Percentiles rank a stretch among this genome's conserved stretches.
These are phyloP conservation scores for Philereme vetulata DNA, from an alignment of 2,888 invertebrate genomes.

Conservation along the genomic window DNA sequence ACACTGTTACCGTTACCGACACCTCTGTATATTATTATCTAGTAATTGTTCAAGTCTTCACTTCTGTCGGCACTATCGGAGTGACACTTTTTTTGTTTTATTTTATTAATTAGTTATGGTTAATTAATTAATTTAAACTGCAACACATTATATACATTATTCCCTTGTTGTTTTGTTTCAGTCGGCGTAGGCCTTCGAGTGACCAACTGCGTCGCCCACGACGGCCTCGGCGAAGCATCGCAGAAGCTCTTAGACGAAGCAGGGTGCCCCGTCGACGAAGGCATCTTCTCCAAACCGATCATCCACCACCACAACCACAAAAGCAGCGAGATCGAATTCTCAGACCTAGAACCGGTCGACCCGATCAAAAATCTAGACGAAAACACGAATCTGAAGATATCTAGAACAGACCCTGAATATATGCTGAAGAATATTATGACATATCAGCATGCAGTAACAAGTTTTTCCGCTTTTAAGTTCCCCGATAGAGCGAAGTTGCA, in stretches of 20 bases:
- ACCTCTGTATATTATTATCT: too few species aligned
- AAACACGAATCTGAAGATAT: slow-evolving; percentile 55
- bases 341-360: slow-evolving; percentile 65
- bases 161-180: slow-evolving; percentile 52
- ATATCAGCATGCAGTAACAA: slow-evolving; percentile 81
- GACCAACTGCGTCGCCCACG: slow-evolving; percentile 90
- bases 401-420: slow-evolving; percentile 66
- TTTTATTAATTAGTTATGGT: too few species aligned
- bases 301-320: slow-evolving; percentile 69
- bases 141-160: too few species aligned
- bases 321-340: slow-evolving; percentile 67
- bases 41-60: too few species aligned
- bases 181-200: slow-evolving; percentile 89
- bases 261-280: slow-evolving; percentile 90
- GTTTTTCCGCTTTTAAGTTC: slow-evolving; percentile 92
- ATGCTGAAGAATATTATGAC: slow-evolving; percentile 78
- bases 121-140: too few species aligned
- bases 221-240: slow-evolving; percentile 89
- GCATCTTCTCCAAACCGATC: slow-evolving; percentile 83
- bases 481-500: slow-evolving; percentile 91
- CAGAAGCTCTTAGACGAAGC: slow-evolving; percentile 89
- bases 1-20: too few species aligned
- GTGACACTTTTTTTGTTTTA: not conserved
- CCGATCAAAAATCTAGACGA: slow-evolving; percentile 62
- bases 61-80: too few species aligned